phyloP scores from a whole-genome alignment of 2,888 invertebrate genomes.

The Eurois occulta region DNA sequence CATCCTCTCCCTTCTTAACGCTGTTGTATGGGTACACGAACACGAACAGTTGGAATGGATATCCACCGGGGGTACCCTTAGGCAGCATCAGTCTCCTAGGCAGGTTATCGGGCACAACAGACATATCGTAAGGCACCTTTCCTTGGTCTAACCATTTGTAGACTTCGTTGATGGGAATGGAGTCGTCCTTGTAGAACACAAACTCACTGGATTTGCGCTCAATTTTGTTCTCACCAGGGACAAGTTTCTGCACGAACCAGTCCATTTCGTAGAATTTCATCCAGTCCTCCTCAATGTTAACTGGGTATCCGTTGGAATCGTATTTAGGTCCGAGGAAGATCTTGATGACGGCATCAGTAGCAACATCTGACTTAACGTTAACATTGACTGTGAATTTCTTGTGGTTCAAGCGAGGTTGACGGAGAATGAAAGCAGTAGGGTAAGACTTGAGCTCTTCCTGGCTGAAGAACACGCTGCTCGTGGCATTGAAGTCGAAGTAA shows the following conservation, averaged over 20 bases:
- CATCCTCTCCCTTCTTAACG: constrained; percentile 78
- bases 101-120: constrained; percentile 90
- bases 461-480: constrained; percentile 86
- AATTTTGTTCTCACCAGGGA: constrained; percentile 92
- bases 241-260: constrained; percentile 90
- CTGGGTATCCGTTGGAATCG: constrained; percentile 88
- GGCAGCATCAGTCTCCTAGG: constrained; percentile 93
- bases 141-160: constrained; percentile 90
- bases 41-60: constrained; percentile 92
- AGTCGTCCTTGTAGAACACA: constrained; percentile 91
- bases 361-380: constrained; percentile 90
- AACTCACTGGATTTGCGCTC: constrained; percentile 92
- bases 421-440: constrained; percentile 87
- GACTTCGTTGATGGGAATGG: constrained; percentile 91
- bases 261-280: constrained; percentile 92
- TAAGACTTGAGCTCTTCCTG: constrained; percentile 80
- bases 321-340: constrained; percentile 93
- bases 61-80: constrained; percentile 92
- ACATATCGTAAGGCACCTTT: constrained; percentile 88
- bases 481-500: constrained; percentile 91
- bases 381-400: constrained; percentile 92
- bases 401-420: constrained; percentile 93
- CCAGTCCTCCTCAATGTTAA: constrained; percentile 89
- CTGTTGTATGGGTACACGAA: constrained; percentile 90
- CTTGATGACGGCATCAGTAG: constrained; percentile 91